Evolutionary conservation across 1,140 invertebrate species (phyloP).

Genomic region (Magallana ariakensis): DNA sequence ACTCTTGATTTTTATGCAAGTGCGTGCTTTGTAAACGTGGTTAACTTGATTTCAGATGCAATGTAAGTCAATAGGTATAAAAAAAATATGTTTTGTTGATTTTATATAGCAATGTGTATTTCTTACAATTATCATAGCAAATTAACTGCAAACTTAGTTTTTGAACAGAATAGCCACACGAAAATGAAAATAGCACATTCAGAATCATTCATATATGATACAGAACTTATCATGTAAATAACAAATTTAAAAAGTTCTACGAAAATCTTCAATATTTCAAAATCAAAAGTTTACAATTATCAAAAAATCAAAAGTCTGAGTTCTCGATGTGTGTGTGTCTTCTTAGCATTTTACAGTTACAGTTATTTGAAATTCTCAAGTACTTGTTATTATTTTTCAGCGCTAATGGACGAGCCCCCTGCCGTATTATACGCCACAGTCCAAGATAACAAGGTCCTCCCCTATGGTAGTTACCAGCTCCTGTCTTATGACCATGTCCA

Average conservation of each 20-base stretch:
- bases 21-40: not conserved
- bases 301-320: no score
- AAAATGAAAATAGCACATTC: not conserved
- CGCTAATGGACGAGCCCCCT: not conserved
- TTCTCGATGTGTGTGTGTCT: no score
- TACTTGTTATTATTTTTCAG: not conserved
- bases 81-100: not conserved
- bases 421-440: not conserved
- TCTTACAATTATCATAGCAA: not conserved
- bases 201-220: no score
- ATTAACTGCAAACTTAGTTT: not conserved
- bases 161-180: not conserved
- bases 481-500: not conserved
- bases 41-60: not conserved
- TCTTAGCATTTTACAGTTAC: no score
- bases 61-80: not conserved
- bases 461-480: not conserved
- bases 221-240: no score
- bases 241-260: no score
- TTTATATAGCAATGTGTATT: not conserved
- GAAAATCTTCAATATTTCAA: no score
- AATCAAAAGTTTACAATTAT: no score
- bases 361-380: not conserved
- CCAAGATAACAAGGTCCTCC: not conserved
- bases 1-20: no score